phyloP scores from a whole-genome alignment of 2,797 vertebrate species.

The Liasis olivaceus region DNA sequence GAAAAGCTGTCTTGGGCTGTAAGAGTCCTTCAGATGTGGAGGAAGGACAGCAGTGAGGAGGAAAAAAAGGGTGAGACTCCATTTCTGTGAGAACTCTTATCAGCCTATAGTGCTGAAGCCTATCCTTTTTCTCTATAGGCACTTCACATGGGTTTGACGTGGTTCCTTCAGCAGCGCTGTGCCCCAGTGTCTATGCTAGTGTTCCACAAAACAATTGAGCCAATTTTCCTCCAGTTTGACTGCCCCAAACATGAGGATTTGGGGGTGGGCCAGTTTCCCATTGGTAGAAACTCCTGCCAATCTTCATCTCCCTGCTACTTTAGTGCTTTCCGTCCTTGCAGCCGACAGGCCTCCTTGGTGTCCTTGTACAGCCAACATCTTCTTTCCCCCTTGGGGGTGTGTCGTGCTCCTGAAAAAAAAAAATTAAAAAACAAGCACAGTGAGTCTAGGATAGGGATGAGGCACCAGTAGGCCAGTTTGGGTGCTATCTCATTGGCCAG shows the following conservation, averaged over 20 bases:
- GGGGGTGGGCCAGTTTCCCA: not conserved
- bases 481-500: not conserved
- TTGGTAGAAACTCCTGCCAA: not conserved
- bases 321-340: not conserved
- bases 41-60: too few relatives aligned
- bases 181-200: not conserved
- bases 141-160: not conserved
- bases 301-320: not conserved
- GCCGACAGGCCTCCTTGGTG: not conserved
- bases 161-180: not conserved
- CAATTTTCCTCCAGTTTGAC: not conserved
- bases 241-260: not conserved
- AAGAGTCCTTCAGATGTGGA: not conserved
- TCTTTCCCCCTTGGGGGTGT: not conserved
- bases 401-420: not conserved
- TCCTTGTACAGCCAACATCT: not conserved
- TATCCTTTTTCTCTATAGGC: not conserved
- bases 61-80: not conserved
- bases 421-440: not conserved
- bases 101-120: not conserved
- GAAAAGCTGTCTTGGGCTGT: not conserved
- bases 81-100: not conserved
- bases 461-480: not conserved
- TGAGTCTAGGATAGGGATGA: not conserved
- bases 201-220: not conserved